A percentile compares a stretch with the other conserved stretches of the same genome.
Conservation (phyloP, 1,140 invertebrate genomes). For the Aphis gossypii region DNA sequence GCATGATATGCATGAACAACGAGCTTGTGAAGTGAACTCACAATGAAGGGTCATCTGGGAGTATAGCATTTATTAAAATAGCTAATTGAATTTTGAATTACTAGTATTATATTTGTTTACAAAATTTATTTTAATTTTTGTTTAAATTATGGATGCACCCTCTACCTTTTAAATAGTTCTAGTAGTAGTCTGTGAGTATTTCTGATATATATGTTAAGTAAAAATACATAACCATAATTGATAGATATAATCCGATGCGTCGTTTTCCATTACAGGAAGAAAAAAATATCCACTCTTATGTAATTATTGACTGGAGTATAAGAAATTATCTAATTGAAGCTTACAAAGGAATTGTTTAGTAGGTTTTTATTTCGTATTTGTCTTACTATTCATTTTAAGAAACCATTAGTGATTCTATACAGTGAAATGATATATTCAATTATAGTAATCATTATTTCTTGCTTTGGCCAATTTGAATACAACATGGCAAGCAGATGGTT, state of each 20-base stretch:
- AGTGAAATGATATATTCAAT: constrained; percentile 28
- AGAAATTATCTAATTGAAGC: neutral
- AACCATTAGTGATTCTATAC: neutral
- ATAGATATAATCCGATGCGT: neutral
- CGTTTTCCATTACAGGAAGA: neutral
- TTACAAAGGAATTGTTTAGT: neutral
- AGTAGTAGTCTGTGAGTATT: neutral
- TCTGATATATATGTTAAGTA: too few species aligned
- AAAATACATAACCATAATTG: neutral
- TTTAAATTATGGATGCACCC: neutral
- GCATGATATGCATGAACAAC: too few species aligned
- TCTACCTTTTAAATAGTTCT: neutral
- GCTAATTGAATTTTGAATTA: too few species aligned
- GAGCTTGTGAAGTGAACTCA: too few species aligned
- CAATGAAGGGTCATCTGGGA: too few species aligned
- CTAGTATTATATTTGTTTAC: too few species aligned
- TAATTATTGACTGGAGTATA: neutral
- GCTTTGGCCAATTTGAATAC: constrained; percentile 30
- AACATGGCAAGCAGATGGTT: constrained; percentile 10
- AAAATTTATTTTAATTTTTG: too few species aligned
- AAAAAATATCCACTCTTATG: neutral
- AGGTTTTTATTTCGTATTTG: neutral
- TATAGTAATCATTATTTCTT: neutral
- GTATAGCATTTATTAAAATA: too few species aligned
- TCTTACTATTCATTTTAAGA: neutral